Percentiles rank a stretch among this genome's conserved stretches.
Evolutionary conservation across 2,888 invertebrate species (phyloP).

Genomic region (Quadroppia sp.): DNA sequence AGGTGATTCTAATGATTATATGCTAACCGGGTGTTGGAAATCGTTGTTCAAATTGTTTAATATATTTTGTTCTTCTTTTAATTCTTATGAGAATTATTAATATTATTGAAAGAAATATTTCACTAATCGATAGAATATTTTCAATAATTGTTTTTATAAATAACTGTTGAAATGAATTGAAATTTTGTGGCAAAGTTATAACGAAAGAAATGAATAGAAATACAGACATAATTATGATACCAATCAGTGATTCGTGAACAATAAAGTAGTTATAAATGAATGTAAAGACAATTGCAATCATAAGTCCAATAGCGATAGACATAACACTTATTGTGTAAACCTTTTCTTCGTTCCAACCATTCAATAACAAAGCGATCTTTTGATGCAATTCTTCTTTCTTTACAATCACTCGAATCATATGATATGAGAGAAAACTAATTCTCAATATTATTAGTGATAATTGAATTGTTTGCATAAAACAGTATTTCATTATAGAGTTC

Average conservation of each 20-base stretch:
- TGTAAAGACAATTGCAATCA: slow-evolving; percentile 18
- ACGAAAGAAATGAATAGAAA: background rate
- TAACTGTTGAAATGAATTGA: background rate
- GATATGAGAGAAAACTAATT: background rate
- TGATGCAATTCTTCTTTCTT: background rate
- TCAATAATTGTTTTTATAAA: background rate
- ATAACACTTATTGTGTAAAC: slow-evolving; percentile 27
- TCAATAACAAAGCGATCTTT: background rate
- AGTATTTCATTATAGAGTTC: background rate
- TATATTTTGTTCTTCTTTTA: slow-evolving; percentile 20
- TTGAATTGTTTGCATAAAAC: background rate
- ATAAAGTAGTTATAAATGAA: slow-evolving; percentile 39
- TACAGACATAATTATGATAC: slow-evolving; percentile 25
- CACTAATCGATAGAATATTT: background rate
- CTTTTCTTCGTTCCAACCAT: background rate
- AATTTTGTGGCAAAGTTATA: background rate
- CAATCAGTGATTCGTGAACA: slow-evolving; percentile 35
- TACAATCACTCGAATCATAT: background rate
- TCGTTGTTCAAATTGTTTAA: slow-evolving; percentile 32
- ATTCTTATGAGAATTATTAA: slow-evolving; percentile 3
- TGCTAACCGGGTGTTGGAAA: background rate
- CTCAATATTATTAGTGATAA: background rate
- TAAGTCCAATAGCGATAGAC: slow-evolving; percentile 15
- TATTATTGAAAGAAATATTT: background rate
- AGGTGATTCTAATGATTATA: no score